Evolutionary conservation across 2,888 invertebrate species (phyloP), one percentile per base, ranked within the genome.

Genomic region (Pristionchus fissidentatus): DNA sequence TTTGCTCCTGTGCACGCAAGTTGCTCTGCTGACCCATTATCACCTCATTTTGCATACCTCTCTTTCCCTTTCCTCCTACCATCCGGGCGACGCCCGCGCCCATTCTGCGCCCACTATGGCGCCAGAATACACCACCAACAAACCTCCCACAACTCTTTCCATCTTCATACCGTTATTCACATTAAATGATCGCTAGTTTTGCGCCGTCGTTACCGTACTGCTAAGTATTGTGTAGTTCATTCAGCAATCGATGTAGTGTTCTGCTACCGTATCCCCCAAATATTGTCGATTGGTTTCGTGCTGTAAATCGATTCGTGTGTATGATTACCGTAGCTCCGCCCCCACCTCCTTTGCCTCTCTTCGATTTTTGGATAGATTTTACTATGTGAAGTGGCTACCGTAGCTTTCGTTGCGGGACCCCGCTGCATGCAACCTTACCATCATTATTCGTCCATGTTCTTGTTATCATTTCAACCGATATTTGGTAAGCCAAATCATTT

Each of bases 261-360:
- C 10, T 49, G 19, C 10, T 49, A 49, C 49, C 49, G 49, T 49
- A 49, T 49, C 49, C 49, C 19, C 49, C 49, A 49, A 15, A 19
- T 49, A 49, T 19, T 19, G 49, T 49, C 41, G 38, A 41, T 49
- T 19, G 13, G 10, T 49, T 49, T 49, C n/a, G n/a, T n/a, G n/a
- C n/a, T n/a, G n/a, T n/a, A n/a, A n/a, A 70, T 41, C 70, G 70
- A 70, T 70, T 70, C 70, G 70, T 70, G n/a, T n/a, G n/a, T n/a
- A n/a, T 26, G 38, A 41, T 38, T 41, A 70, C 41, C 43, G 70
- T 70, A 70, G 41, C 70, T 41, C 70, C 19, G 22, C 38, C 7
- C 70, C 70, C 43, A 55, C 13, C 55, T n/a, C n/a, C n/a, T n/a
- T n/a, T n/a, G n/a, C n/a, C n/a, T n/a, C n/a, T n/a, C n/a, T n/a